These are phyloP conservation scores for Napeogenes sylphis DNA, from an alignment of 2,888 invertebrate species.

Conservation along the genomic window DNA sequence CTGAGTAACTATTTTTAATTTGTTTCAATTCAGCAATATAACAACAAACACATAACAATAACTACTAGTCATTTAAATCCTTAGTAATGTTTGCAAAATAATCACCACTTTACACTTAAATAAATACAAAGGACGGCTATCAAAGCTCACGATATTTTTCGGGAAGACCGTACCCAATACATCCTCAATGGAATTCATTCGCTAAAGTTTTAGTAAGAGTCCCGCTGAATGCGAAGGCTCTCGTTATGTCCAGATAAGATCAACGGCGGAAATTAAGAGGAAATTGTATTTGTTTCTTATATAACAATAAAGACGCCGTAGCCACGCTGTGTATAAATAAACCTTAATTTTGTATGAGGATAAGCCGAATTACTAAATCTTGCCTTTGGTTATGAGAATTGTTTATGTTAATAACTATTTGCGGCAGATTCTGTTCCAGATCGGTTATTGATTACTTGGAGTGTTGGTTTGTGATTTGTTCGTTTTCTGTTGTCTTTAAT, in stretches of 20 bases:
- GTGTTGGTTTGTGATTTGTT: too few species aligned
- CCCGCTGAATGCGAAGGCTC: slow-evolving; percentile 60
- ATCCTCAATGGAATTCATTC: slow-evolving; percentile 52
- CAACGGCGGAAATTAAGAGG: slow-evolving; percentile 70
- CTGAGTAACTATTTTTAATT: too few species aligned
- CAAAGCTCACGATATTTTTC: background rate
- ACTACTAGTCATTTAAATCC: too few species aligned
- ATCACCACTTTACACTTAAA: too few species aligned
- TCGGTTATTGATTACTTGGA: slow-evolving; percentile 1
- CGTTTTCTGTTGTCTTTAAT: too few species aligned
- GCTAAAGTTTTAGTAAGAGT: slow-evolving; percentile 49
- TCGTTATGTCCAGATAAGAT: slow-evolving; percentile 68
- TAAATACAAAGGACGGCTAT: too few species aligned
- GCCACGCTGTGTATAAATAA: slow-evolving; percentile 44
- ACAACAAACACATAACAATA: too few species aligned
- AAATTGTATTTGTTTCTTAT: slow-evolving; percentile 76
- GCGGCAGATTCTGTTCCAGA: slow-evolving; percentile 11
- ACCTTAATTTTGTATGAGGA: slow-evolving; percentile 46
- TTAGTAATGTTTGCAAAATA: too few species aligned
- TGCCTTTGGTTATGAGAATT: slow-evolving; percentile 22
- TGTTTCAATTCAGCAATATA: too few species aligned
- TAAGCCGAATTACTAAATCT: slow-evolving; percentile 30
- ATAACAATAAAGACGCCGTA: slow-evolving; percentile 56
- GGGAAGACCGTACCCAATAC: slow-evolving; percentile 24
- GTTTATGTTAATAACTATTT: slow-evolving; percentile 25